These are phyloP conservation scores for Drosophila lowei DNA, from an alignment of 1,140 invertebrate genomes.

Conservation along the genomic window DNA sequence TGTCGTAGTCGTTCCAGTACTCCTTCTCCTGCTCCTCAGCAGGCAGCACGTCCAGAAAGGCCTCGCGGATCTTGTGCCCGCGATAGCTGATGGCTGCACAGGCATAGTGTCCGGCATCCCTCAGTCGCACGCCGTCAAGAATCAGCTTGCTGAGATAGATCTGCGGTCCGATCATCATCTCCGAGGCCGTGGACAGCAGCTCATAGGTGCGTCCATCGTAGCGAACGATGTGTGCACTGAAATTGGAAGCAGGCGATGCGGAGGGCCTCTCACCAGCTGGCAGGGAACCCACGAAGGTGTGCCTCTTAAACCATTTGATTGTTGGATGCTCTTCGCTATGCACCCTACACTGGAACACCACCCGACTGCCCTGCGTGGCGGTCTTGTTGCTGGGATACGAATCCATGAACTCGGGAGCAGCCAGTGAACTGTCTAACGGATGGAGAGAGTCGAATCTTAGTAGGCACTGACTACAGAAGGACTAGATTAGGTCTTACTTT, in stretches of 20 bases:
- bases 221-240: constrained; percentile 68
- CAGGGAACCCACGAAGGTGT: constrained; percentile 13
- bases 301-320: constrained; percentile 76
- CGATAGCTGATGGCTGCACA: constrained; percentile 76
- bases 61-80: constrained; percentile 73
- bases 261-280: constrained; percentile 17
- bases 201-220: constrained; percentile 76
- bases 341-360: constrained; percentile 77
- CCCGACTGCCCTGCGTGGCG: constrained; percentile 42
- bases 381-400: constrained; percentile 71
- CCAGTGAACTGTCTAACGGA: constrained; percentile 59
- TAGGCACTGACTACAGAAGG: background rate
- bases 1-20: constrained; percentile 67
- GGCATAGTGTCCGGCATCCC: constrained; percentile 73
- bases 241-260: constrained; percentile 30
- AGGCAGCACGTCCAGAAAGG: constrained; percentile 61
- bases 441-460: background rate
- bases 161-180: constrained; percentile 64
- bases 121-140: constrained; percentile 57
- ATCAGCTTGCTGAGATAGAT: constrained; percentile 80
- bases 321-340: constrained; percentile 75
- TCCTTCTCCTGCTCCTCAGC: constrained; percentile 32
- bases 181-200: constrained; percentile 51
- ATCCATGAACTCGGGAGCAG: constrained; percentile 73
- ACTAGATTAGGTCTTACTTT: constrained; percentile 45